Conservation (phyloP, 2,888 invertebrate species). For the Eristalinus sepulchralis region DNA sequence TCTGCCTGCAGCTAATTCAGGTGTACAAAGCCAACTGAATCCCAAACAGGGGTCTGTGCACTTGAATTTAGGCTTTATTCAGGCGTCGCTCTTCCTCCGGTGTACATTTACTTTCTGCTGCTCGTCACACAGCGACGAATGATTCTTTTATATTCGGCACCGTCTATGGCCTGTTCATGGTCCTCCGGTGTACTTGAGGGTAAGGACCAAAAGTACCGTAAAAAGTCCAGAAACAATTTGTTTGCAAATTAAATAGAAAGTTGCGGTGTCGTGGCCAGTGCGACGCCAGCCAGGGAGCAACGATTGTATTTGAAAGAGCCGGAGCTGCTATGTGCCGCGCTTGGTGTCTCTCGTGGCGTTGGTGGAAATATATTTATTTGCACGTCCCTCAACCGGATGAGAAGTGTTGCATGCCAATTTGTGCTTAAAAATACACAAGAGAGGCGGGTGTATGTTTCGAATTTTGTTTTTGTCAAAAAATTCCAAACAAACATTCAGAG, state of each 20-base stretch:
- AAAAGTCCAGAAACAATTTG: slow-evolving; percentile 29
- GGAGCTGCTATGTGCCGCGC: neutral
- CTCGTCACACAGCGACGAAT: neutral
- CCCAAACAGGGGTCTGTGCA: neutral
- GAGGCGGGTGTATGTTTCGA: neutral
- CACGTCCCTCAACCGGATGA: slow-evolving; percentile 15
- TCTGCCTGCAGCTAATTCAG: neutral
- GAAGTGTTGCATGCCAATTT: slow-evolving; percentile 38
- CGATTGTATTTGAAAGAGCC: neutral
- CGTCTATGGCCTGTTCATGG: neutral
- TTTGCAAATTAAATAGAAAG: slow-evolving; percentile 23
- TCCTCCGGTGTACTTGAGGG: neutral
- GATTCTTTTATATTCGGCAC: neutral
- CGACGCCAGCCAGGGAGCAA: neutral
- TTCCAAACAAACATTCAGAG: neutral
- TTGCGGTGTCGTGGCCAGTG: neutral
- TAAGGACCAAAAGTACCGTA: neutral
- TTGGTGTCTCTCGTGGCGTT: neutral
- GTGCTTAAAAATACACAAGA: slow-evolving; percentile 11
- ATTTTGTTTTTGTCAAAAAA: neutral
- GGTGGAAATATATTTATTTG: slow-evolving; percentile 8
- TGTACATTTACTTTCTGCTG: neutral
- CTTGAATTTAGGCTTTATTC: neutral
- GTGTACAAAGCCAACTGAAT: neutral
- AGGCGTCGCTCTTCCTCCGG: too few relatives aligned